A percentile compares a stretch with the other conserved stretches of the same genome.
Evolutionary conservation across 2,797 vertebrate genomes (phyloP).

Genomic region (Urosaurus nigricauda): DNA sequence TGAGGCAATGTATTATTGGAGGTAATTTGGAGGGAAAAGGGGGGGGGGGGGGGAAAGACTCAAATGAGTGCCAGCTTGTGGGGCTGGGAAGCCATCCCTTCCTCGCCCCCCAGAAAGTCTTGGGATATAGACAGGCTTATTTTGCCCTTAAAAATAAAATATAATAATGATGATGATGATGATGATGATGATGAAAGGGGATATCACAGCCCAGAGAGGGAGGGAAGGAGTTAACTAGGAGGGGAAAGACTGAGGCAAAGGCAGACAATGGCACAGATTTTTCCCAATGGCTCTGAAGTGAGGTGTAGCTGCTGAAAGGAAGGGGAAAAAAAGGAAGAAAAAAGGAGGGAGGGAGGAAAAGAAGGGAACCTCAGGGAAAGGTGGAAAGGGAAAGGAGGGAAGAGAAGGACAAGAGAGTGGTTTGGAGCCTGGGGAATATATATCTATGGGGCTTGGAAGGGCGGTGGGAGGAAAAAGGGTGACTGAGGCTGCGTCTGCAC

Average conservation of each 20-base stretch:
- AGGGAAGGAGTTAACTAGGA: slow-evolving; percentile 84
- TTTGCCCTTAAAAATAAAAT: no score
- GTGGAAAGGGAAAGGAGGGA: no score
- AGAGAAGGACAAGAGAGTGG: slow-evolving; percentile 26
- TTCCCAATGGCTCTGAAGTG: slow-evolving; percentile 75
- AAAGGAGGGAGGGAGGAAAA: no score
- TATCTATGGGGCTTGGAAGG: neutral
- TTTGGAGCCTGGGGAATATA: slow-evolving; percentile 50
- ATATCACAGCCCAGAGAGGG: slow-evolving; percentile 62
- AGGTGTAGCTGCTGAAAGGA: slow-evolving; percentile 52
- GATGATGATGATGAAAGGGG: no score
- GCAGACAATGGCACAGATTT: slow-evolving; percentile 96
- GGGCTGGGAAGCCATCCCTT: neutral
- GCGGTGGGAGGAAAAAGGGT: slow-evolving; percentile 26
- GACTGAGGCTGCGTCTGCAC: no score
- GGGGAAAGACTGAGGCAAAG: slow-evolving; percentile 85
- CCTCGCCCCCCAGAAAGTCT: no score
- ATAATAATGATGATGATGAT: no score
- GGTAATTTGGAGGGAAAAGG: no score
- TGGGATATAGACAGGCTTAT: no score
- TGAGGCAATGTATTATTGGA: slow-evolving; percentile 73
- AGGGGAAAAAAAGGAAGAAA: slow-evolving; percentile 58
- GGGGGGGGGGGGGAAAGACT: no score
- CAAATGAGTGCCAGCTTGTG: no score
- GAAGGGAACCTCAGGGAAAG: no score